Evolutionary conservation across 2,888 invertebrate genomes (phyloP).

Genomic region (Eupithecia dodoneata): DNA sequence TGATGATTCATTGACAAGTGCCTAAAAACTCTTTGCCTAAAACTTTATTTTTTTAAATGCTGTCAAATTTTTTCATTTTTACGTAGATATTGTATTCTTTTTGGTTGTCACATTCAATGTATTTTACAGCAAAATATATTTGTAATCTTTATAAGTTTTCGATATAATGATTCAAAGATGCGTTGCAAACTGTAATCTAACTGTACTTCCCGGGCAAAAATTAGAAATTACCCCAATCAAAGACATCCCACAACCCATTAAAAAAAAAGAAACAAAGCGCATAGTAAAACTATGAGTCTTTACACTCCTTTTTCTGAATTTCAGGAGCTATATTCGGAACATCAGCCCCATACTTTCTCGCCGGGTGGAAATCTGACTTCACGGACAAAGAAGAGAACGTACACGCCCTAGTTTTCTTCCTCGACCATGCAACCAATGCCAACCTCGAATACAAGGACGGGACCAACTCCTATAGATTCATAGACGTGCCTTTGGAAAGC

Average conservation of each 20-base stretch:
- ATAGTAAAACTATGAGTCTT: neutral
- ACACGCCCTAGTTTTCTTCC: slow-evolving; percentile 89
- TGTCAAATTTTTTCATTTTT: neutral
- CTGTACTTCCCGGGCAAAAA: neutral
- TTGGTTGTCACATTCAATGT: neutral
- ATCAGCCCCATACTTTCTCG: slow-evolving; percentile 91
- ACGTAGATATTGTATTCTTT: no score
- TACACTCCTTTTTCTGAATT: slow-evolving; percentile 51
- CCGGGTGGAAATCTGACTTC: slow-evolving; percentile 95
- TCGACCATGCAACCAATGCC: slow-evolving; percentile 89
- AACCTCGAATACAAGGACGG: slow-evolving; percentile 83
- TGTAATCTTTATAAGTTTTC: neutral
- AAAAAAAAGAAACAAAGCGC: neutral
- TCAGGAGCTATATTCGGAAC: slow-evolving; percentile 92
- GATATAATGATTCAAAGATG: neutral
- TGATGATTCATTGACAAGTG: neutral
- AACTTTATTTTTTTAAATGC: neutral
- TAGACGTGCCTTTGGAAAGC: slow-evolving; percentile 92
- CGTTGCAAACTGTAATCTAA: neutral
- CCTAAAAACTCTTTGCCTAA: neutral
- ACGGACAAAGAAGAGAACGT: slow-evolving; percentile 90
- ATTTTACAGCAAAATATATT: neutral
- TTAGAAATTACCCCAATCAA: neutral
- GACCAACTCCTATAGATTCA: slow-evolving; percentile 81
- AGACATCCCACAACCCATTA: neutral